Evolutionary conservation across 2,113 vertebrate genomes (phyloP).

Genomic region (Brienomyrus brachyistius): DNA sequence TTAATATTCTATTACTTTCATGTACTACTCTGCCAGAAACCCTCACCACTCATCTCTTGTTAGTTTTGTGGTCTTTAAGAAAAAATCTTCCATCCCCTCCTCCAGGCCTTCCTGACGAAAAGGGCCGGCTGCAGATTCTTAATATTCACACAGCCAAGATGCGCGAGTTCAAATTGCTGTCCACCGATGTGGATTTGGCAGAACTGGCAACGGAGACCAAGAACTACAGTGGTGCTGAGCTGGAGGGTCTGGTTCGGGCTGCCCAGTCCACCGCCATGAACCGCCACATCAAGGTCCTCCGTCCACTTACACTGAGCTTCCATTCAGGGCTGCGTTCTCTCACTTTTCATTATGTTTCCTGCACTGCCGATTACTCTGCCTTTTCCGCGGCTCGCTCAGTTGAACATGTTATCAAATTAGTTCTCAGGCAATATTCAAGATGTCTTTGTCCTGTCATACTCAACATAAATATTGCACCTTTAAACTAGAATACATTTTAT

Average conservation of each 20-base stretch:
- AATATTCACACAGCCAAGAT: constrained; percentile 92
- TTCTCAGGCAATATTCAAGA: neutral
- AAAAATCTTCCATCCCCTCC: neutral
- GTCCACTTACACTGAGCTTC: neutral
- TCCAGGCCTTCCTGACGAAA: constrained; percentile 89
- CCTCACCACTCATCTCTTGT: neutral
- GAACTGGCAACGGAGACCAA: constrained; percentile 88
- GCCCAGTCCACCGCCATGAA: constrained; percentile 98
- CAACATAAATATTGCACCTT: neutral
- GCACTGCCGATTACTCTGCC: neutral
- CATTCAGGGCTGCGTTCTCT: neutral
- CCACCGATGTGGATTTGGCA: constrained; percentile 71
- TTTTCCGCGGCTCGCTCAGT: neutral
- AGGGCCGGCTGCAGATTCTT: constrained; percentile 89
- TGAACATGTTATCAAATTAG: neutral
- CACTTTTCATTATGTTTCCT: neutral
- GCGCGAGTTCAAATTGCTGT: constrained; percentile 77
- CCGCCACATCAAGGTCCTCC: constrained; percentile 88
- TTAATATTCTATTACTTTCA: neutral
- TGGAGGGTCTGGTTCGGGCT: constrained; percentile 91
- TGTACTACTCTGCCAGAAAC: neutral
- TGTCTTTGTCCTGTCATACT: neutral
- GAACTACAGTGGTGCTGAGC: constrained; percentile 94
- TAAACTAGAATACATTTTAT: neutral
- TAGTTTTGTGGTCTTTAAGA: neutral